Base-by-base conservation (phyloP, 2,113 vertebrate species). In the Gavialis gangeticus region DNA sequence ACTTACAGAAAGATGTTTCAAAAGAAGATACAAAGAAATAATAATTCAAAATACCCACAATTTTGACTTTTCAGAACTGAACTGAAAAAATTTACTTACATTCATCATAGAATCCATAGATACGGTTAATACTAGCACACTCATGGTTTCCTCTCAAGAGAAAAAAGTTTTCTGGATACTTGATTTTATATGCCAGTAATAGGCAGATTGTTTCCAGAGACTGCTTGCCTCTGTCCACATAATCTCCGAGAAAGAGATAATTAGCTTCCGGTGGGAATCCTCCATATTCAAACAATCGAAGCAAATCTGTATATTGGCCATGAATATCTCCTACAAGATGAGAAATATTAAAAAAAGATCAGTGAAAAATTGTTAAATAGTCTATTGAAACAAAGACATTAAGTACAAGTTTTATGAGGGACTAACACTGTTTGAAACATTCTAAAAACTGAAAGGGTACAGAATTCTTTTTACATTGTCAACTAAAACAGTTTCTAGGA, bases 141-240 rank as follows among this genome's bases (percentile, higher is more conserved):
- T 99, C 99, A 4, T 99, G 99, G 97, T 99, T 99, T 96, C 99
- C 99, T 96, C 99, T 98, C 88, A 99, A 98, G 93, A 99, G 99
- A 97, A 99, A 99, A 97, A 99, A 99, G 97, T 99, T 99, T 97
- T 99, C 99, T 0, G 99, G 99, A 94, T 99, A 99, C 98, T 99
- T 99, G 96, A 99, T 99, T 98, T 99, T 99, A 98, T 99, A 99
- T 71, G 99, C 99, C 97, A 99, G 97, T 84, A 99, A 98, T 88
- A 99, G 98, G 97, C 99, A 99, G 98, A 99, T 99, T 94, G 99
- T 99, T 98, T 99, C 99, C 98, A 99, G 97, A 85, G 99, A 99
- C 95, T 99, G 99, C 96, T 99, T 99, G 96, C 99, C 99, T 98
- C 99, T 98, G 97, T 99, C 99, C 97, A 99, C 99, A 18, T 99